Evolutionary conservation across 2,888 invertebrate species (phyloP).

Genomic region (Therioaphis trifolii): DNA sequence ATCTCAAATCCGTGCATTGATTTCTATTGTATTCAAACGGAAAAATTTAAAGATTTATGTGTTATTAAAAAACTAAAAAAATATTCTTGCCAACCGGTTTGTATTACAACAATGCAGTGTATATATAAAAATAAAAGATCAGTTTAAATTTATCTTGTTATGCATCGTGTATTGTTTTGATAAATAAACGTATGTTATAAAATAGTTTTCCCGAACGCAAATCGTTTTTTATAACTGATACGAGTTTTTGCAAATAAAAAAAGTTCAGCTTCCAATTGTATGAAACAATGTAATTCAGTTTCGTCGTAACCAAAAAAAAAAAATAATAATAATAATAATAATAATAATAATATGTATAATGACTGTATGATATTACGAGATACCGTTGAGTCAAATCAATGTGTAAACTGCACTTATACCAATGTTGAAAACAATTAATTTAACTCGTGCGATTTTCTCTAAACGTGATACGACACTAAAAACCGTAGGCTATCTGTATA

Average conservation of each 20-base stretch:
- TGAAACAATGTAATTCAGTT: not conserved
- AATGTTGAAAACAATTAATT: too few relatives aligned
- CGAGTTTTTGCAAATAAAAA: not conserved
- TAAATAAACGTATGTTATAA: constrained; percentile 28
- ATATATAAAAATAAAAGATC: constrained; percentile 23
- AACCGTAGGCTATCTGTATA: too few relatives aligned
- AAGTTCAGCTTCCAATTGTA: not conserved
- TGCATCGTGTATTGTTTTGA: constrained; percentile 51
- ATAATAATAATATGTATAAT: too few relatives aligned
- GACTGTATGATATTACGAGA: too few relatives aligned
- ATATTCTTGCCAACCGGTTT: constrained; percentile 41
- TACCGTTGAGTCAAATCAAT: too few relatives aligned
- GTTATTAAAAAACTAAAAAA: constrained; percentile 41
- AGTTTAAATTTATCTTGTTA: constrained; percentile 42
- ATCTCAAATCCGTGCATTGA: not conserved
- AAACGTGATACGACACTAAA: too few relatives aligned
- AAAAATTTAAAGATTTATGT: constrained; percentile 51
- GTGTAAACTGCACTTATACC: too few relatives aligned
- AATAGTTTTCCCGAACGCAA: constrained; percentile 27
- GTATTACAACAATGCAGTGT: constrained; percentile 35
- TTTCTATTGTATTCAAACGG: constrained; percentile 45
- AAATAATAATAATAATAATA: not conserved
- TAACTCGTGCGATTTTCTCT: too few relatives aligned
- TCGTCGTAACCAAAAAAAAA: not conserved
- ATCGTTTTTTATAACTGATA: not conserved